Evolutionary conservation across 2,888 invertebrate species (phyloP).

Genomic region (Drosophila multiciliata): DNA sequence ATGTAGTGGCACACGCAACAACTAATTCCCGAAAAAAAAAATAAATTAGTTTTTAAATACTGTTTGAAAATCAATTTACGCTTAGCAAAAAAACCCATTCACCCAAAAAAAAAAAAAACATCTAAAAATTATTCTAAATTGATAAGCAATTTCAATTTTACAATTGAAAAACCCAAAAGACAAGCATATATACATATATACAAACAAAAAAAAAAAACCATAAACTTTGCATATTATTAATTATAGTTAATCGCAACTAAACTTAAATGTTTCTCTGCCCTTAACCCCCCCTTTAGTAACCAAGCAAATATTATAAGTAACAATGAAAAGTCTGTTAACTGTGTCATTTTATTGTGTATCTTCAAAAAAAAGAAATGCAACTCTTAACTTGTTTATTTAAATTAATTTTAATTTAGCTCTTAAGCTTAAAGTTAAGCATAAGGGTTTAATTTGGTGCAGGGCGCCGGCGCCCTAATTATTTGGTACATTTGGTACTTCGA

Average conservation of each 20-base stretch:
- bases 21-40: conserved; percentile 19
- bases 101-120: conserved; percentile 3
- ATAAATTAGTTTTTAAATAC: conserved; percentile 35
- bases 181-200: conserved; percentile 23
- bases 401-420: conserved; percentile 51
- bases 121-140: conserved; percentile 76
- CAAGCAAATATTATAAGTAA: conserved; percentile 51
- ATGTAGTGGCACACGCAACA: conserved; percentile 66
- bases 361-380: conserved; percentile 49
- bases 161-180: conserved; percentile 49
- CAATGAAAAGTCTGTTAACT: conserved; percentile 79
- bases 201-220: conserved; percentile 8
- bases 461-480: conserved; percentile 50
- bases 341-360: conserved; percentile 75
- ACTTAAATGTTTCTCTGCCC: conserved; percentile 58
- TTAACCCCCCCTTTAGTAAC: conserved; percentile 36
- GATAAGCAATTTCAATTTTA: conserved; percentile 81
- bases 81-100: conserved; percentile 30
- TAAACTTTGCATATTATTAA: conserved; percentile 49
- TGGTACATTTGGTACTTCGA: conserved; percentile 29
- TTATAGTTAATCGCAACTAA: conserved; percentile 51
- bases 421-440: conserved; percentile 59
- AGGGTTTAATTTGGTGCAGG: conserved; percentile 40
- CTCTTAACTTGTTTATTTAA: conserved; percentile 60
- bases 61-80: conserved; percentile 52